Percentiles rank a stretch among this genome's conserved stretches.
phyloP scores from a whole-genome alignment of 2,113 vertebrate genomes.

The Poeciliopsis turrubarensis region DNA sequence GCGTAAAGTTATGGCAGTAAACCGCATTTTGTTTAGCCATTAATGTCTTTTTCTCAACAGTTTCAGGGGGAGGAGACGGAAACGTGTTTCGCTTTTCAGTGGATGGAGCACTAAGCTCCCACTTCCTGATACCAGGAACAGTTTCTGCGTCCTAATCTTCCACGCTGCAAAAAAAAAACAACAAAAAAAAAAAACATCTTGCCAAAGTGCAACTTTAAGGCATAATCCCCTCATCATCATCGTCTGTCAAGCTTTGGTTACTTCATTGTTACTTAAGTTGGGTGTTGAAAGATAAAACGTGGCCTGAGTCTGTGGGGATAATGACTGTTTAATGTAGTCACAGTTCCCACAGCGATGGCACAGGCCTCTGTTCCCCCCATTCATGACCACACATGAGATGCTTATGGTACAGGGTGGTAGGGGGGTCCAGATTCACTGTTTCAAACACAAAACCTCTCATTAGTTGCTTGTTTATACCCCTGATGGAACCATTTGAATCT shows the following conservation, averaged over 20 bases:
- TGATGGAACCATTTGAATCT: slow-evolving; percentile 25
- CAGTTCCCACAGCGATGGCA: slow-evolving; percentile 71
- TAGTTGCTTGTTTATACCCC: slow-evolving; percentile 51
- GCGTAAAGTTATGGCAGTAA: slow-evolving; percentile 33
- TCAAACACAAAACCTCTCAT: slow-evolving; percentile 42
- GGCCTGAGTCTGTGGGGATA: slow-evolving; percentile 61
- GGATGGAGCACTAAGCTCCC: neutral
- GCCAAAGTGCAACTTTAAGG: slow-evolving; percentile 32
- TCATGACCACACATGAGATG: slow-evolving; percentile 64
- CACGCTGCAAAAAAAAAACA: slow-evolving; percentile 13
- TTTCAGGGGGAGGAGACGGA: slow-evolving; percentile 14
- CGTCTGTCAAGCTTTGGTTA: slow-evolving; percentile 31
- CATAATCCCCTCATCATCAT: slow-evolving; percentile 29
- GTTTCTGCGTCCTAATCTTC: neutral
- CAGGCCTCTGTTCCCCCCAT: slow-evolving; percentile 45
- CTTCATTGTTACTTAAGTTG: slow-evolving; percentile 56
- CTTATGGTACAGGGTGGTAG: slow-evolving; percentile 2
- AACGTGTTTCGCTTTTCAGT: neutral
- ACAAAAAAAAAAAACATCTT: slow-evolving; percentile 8
- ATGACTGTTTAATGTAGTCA: slow-evolving; percentile 74
- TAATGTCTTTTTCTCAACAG: neutral
- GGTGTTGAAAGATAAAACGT: slow-evolving; percentile 62
- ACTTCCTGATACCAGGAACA: neutral
- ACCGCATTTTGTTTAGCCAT: slow-evolving; percentile 8
- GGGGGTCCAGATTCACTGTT: slow-evolving; percentile 33